Evolutionary conservation across 2,888 invertebrate species (phyloP).

Genomic region (Blastobasis lacticolella): DNA sequence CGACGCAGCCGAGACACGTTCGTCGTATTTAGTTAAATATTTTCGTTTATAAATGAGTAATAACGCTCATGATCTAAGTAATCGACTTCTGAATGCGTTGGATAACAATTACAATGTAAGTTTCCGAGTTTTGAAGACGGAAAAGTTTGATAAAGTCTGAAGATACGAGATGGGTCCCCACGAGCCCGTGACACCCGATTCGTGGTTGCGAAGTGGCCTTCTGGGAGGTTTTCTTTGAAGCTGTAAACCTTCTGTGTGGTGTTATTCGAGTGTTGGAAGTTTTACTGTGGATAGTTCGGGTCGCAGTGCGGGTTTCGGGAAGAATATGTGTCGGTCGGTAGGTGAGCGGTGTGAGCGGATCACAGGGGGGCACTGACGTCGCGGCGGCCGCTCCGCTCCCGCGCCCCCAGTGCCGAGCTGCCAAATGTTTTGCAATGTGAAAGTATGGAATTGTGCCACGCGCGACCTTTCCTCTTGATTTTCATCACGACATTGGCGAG

Average conservation of each 20-base stretch:
- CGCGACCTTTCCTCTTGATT: conserved; percentile 62
- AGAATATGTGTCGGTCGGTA: conserved; percentile 52
- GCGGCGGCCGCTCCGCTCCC: conserved; percentile 53
- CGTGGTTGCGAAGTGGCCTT: conserved; percentile 57
- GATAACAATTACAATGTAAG: conserved; percentile 99
- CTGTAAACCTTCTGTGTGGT: conserved; percentile 24
- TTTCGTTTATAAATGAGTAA: conserved; percentile 84
- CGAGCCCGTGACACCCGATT: conserved; percentile 70
- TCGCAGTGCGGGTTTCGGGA: conserved; percentile 37
- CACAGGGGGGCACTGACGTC: conserved; percentile 66
- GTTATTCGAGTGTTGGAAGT: conserved; percentile 32
- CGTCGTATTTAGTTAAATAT: conserved; percentile 76
- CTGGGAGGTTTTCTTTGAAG: conserved; percentile 50
- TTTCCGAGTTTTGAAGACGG: conserved; percentile 65
- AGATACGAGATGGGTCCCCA: conserved; percentile 68
- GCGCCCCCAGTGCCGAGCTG: conserved; percentile 66
- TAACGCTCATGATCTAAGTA: conserved; percentile 92
- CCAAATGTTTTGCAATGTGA: conserved; percentile 75
- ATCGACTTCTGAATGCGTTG: conserved; percentile 96
- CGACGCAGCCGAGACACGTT: conserved; percentile 75
- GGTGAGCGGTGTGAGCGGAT: conserved; percentile 60
- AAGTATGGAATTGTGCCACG: conserved; percentile 71
- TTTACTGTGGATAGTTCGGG: conserved; percentile 26
- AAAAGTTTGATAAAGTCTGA: conserved; percentile 51
- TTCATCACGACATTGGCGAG: conserved; percentile 33